Conservation (phyloP, 2,797 vertebrate genomes). For the Falco biarmicus region DNA sequence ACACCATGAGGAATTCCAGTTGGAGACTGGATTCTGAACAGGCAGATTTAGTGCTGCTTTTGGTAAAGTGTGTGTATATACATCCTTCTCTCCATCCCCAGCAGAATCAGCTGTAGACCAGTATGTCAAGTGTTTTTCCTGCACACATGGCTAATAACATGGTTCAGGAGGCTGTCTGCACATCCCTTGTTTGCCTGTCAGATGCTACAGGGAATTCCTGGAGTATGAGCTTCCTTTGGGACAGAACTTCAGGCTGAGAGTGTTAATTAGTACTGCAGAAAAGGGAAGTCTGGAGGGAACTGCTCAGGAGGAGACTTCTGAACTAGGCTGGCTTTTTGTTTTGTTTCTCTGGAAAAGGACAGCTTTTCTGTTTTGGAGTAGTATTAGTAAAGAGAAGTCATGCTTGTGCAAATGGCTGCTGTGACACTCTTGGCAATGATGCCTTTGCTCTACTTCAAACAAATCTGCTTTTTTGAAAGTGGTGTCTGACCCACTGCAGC, state of each 20-base stretch:
- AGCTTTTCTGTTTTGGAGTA: not conserved
- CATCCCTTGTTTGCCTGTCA: constrained; percentile 18
- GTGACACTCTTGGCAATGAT: not conserved
- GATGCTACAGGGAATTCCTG: not conserved
- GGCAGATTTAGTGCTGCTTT: not conserved
- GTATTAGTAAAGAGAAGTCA: not conserved
- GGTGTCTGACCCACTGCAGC: not conserved
- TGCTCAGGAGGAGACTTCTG: constrained; percentile 24
- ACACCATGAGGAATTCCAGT: not conserved
- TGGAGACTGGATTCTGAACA: not conserved
- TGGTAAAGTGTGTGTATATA: not conserved
- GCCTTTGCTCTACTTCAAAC: not conserved
- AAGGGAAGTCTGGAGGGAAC: constrained; percentile 2
- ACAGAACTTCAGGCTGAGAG: not conserved
- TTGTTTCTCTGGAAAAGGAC: not conserved
- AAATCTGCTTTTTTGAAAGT: not conserved
- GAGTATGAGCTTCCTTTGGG: constrained; percentile 37
- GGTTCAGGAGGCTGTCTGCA: not conserved
- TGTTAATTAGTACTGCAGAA: constrained; percentile 39
- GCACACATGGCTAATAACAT: not conserved
- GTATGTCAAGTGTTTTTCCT: not conserved
- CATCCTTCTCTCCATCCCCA: not conserved
- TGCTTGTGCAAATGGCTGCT: not conserved
- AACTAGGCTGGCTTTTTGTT: not conserved
- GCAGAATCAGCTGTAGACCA: not conserved